phyloP scores from a whole-genome alignment of 2,888 invertebrate genomes.

The Sarcophaga caerulescens region DNA sequence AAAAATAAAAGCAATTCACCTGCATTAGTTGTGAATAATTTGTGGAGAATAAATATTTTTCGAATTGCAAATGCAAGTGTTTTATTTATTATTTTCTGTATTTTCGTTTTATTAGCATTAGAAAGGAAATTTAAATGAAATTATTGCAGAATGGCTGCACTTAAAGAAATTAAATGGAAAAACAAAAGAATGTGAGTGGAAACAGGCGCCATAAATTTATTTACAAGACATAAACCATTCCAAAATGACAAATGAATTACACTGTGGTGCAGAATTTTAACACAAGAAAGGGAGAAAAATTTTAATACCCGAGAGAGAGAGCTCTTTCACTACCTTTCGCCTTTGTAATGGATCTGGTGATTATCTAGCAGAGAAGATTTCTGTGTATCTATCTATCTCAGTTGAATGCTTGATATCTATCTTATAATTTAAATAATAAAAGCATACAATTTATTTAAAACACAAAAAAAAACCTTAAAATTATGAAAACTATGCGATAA shows the following conservation, averaged over 20 bases:
- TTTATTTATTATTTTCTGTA: too few species aligned
- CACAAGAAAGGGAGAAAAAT: background rate
- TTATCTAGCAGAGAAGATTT: too few species aligned
- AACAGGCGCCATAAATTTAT: background rate
- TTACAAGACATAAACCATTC: background rate
- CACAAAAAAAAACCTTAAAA: too few species aligned
- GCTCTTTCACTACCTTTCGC: too few species aligned
- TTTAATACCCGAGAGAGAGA: too few species aligned
- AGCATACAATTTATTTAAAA: background rate
- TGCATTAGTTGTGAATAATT: conserved; percentile 47
- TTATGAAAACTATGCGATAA: background rate
- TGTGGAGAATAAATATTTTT: conserved; percentile 31
- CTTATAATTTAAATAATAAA: too few species aligned
- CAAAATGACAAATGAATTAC: background rate
- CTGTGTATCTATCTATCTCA: too few species aligned
- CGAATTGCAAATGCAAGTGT: conserved; percentile 38
- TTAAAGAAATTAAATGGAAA: conserved; percentile 4
- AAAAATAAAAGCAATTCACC: conserved; percentile 32
- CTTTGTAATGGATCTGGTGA: too few species aligned
- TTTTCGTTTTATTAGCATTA: conserved; percentile 45
- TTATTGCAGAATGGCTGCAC: conserved; percentile 1
- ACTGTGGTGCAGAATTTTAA: too few species aligned
- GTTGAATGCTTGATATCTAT: too few species aligned
- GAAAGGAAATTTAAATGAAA: conserved; percentile 16
- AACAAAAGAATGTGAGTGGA: background rate